phyloP scores from a whole-genome alignment of 1,140 invertebrate species.

The Scaptomyza graminum region DNA sequence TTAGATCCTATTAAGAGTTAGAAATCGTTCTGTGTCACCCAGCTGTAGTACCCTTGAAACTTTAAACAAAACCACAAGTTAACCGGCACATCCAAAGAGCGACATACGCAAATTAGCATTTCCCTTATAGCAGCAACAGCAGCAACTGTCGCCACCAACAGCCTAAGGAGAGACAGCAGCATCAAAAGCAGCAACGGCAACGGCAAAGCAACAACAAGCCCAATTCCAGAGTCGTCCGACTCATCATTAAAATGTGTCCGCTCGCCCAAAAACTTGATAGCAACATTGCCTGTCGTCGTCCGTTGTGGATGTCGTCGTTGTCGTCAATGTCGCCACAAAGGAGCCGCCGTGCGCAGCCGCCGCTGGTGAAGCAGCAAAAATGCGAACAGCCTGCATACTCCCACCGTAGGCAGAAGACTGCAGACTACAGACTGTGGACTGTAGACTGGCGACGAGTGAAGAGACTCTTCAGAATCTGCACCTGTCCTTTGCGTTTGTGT shows the following conservation, averaged over 20 bases:
- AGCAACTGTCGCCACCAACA: constrained; percentile 30
- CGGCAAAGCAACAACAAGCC: constrained; percentile 45
- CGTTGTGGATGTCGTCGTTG: constrained; percentile 64
- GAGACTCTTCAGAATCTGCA: constrained; percentile 33
- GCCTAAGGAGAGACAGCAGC: constrained; percentile 20
- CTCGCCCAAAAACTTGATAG: constrained; percentile 77
- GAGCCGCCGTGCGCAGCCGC: constrained; percentile 46
- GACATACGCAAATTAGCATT: constrained; percentile 81
- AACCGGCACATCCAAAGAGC: constrained; percentile 54
- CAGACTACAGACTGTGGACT: constrained; percentile 6
- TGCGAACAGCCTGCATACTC: constrained; percentile 77
- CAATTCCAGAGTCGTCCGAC: constrained; percentile 69
- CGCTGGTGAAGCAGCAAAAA: constrained; percentile 62
- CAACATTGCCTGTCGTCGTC: constrained; percentile 63
- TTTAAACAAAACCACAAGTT: constrained; percentile 41
- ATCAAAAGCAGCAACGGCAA: constrained; percentile 16
- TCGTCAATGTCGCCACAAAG: constrained; percentile 74
- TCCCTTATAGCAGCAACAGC: constrained; percentile 67
- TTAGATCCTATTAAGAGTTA: neutral
- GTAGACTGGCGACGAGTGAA: constrained; percentile 10
- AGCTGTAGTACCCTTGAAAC: constrained; percentile 45
- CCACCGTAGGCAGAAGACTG: constrained; percentile 52
- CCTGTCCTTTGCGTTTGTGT: constrained; percentile 61
- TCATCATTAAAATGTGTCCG: constrained; percentile 81
- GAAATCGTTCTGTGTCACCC: neutral